Conservation (phyloP, 2,797 vertebrate species). For the Chiropotes sagulatus region DNA sequence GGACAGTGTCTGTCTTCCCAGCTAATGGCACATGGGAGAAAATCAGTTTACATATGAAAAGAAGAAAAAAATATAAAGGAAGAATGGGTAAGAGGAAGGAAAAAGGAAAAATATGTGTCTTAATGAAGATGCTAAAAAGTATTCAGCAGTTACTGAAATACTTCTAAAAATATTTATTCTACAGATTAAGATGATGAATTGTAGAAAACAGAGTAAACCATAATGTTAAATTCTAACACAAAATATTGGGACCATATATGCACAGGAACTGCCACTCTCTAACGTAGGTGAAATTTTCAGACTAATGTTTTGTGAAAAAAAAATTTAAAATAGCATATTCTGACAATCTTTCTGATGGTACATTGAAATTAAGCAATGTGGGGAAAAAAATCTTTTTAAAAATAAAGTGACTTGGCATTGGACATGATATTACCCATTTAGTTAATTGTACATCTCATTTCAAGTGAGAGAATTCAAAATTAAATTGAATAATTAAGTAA, state of each 20-base stretch:
- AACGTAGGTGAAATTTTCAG: background rate
- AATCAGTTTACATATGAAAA: background rate
- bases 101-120: background rate
- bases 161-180: conserved; percentile 32
- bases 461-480: conserved; percentile 34
- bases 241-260: background rate
- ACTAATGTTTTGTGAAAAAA: background rate
- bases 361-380: conserved; percentile 45
- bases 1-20: background rate
- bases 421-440: background rate
- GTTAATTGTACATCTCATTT: conserved; percentile 27
- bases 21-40: background rate
- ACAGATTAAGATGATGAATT: background rate
- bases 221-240: background rate
- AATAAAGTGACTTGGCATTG: background rate
- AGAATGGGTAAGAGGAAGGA: background rate
- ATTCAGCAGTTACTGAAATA: background rate
- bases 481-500: conserved; percentile 30
- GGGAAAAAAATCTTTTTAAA: background rate
- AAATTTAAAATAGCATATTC: background rate
- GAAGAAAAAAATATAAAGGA: background rate
- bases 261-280: background rate
- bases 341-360: background rate
- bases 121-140: background rate
- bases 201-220: background rate